Base-by-base conservation (phyloP, 2,888 invertebrate genomes). In the Glaucopsyche alexis region DNA sequence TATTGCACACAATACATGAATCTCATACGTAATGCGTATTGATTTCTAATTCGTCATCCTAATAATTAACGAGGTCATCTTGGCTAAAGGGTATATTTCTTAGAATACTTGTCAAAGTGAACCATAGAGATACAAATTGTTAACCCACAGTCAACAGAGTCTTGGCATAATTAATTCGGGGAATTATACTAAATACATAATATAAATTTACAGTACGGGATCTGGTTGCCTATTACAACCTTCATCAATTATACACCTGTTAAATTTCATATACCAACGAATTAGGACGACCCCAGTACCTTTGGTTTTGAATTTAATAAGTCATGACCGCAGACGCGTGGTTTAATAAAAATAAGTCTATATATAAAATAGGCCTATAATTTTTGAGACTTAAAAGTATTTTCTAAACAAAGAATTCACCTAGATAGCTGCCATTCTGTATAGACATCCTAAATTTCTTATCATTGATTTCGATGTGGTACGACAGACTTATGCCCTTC, bases 181-280 rank as follows among this genome's bases (percentile, higher is more conserved):
- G 60, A 60, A 60, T 60, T 60, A 60, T 38, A 60, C 60, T 60
- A 60, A 60, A 60, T 60, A 60, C 60, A 60, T 60, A 60, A 60
- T 60, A 60, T 60, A 29, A 60, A 60, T 60, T 60, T 60, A 29
- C 29, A 60, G 29, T 60, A 60, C 19, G 60, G 60, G 60, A 29
- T 60, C 29, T 60, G 60, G 60, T 60, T 60, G 14, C 60, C 60
- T 60, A 60, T 60, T 60, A 60, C 60, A 60, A 19, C 60, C 60
- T 60, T 60, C 60, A 60, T 60, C 60, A 60, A 60, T 60, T 60
- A 60, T 60, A 60, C 29, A 60, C 60, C 60, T 60, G 60, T 29
- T 60, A 29, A 60, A 60, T 60, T 60, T 60, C 60, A 60, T 60
- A 60, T 38, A 60, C 60, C 60, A 29, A 60, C 14, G 60, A 60